phyloP scores from a whole-genome alignment of 2,797 vertebrate genomes.

The Decapterus maruadsi region DNA sequence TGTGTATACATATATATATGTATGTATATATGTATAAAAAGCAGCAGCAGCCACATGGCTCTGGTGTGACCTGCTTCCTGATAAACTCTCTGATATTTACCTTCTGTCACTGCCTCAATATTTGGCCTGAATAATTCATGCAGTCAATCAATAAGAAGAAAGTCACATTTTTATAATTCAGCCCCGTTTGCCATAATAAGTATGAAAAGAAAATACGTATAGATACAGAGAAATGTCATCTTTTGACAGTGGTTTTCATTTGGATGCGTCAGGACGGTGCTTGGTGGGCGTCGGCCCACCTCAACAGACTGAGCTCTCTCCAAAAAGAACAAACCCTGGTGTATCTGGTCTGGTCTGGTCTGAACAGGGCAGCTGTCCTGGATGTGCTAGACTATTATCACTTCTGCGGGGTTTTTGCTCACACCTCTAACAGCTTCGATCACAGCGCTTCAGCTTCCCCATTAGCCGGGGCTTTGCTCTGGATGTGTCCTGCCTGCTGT shows the following conservation, averaged over 20 bases:
- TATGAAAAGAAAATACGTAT: conserved; percentile 24
- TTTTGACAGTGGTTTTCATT: conserved; percentile 10
- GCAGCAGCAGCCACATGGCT: conserved; percentile 14
- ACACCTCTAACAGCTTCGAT: conserved; percentile 23
- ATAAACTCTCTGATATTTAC: conserved; percentile 75
- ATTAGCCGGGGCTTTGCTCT: conserved; percentile 36
- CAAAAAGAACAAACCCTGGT: not conserved
- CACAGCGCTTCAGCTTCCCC: conserved; percentile 9
- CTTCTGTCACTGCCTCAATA: conserved; percentile 44
- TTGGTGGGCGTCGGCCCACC: not conserved
- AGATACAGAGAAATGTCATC: conserved; percentile 1
- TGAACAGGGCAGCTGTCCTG: not conserved
- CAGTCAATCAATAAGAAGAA: conserved; percentile 65
- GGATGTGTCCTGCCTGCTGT: conserved; percentile 6
- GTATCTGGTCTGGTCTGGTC: not conserved
- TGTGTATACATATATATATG: too few relatives aligned
- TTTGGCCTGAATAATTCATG: conserved; percentile 77
- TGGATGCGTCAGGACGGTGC: not conserved
- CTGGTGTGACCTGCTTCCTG: conserved; percentile 67
- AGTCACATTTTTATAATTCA: conserved; percentile 50
- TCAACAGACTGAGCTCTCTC: conserved; percentile 5
- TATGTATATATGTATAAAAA: too few relatives aligned
- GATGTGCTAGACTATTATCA: not conserved
- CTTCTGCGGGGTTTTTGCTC: conserved; percentile 12
- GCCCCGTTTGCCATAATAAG: conserved; percentile 48